phyloP scores from a whole-genome alignment of 2,888 invertebrate species.

The Scaptomyza tumidula region DNA sequence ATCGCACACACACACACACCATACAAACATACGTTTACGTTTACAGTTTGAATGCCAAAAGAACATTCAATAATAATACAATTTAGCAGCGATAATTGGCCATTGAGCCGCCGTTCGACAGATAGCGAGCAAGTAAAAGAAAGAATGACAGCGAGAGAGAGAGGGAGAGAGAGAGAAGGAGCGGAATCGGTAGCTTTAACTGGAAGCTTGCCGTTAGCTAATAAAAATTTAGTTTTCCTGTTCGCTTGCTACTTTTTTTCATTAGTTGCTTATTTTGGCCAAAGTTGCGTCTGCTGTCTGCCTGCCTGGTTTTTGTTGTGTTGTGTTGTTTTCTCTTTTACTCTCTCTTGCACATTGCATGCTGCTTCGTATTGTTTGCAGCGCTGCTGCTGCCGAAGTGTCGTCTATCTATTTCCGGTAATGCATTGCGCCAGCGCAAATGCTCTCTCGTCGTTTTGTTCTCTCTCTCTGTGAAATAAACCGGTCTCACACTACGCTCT shows the following conservation, averaged over 20 bases:
- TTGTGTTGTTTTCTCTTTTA: constrained; percentile 18
- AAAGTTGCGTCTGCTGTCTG: constrained; percentile 11
- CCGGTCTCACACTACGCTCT: constrained; percentile 45
- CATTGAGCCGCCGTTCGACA: constrained; percentile 40
- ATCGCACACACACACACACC: constrained; percentile 20
- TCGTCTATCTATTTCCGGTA: constrained; percentile 63
- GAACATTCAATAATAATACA: constrained; percentile 74
- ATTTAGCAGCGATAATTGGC: constrained; percentile 77
- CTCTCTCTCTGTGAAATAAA: constrained; percentile 29
- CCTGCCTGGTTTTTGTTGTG: not conserved
- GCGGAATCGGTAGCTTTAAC: constrained; percentile 1
- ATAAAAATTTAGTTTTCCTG: constrained; percentile 45
- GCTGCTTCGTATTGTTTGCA: constrained; percentile 47
- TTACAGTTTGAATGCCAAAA: constrained; percentile 40
- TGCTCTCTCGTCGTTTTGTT: constrained; percentile 23
- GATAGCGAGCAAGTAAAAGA: constrained; percentile 12
- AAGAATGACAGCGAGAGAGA: not conserved
- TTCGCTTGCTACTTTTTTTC: constrained; percentile 32
- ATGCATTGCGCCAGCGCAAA: constrained; percentile 61
- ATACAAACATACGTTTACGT: constrained; percentile 10
- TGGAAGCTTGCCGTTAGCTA: constrained; percentile 41
- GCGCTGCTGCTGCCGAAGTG: constrained; percentile 5
- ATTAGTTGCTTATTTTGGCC: constrained; percentile 39
- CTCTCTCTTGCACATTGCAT: constrained; percentile 48
- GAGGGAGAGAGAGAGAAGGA: constrained; percentile 2